phyloP scores from a whole-genome alignment of 2,888 invertebrate species.

The Nasonovia ribisnigri region DNA sequence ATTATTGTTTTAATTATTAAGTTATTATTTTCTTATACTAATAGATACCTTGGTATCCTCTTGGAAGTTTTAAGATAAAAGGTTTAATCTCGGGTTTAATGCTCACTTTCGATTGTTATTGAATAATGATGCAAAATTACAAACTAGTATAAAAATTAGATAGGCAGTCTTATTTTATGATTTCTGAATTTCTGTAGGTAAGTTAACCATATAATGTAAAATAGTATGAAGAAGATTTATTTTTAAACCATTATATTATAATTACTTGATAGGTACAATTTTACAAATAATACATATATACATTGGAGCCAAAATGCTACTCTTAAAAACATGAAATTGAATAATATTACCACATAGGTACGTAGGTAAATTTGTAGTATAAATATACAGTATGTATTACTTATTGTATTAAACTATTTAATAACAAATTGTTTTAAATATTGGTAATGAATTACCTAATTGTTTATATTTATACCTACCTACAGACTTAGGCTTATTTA shows the following conservation, averaged over 20 bases:
- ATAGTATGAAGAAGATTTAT: not conserved
- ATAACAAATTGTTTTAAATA: not conserved
- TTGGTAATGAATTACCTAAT: not conserved
- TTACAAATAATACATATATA: not conserved
- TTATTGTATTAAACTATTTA: not conserved
- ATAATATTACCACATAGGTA: not conserved
- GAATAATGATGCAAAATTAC: not conserved
- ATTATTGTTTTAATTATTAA: constrained; percentile 25
- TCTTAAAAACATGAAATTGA: not conserved
- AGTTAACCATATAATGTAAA: not conserved
- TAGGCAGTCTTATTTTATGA: not conserved
- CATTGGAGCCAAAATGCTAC: not conserved
- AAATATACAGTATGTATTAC: not conserved
- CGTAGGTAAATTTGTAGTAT: no score
- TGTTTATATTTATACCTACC: not conserved
- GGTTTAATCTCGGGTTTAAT: no score
- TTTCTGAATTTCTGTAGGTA: not conserved
- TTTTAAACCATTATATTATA: constrained; percentile 1
- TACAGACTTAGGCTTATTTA: not conserved
- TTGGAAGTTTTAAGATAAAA: not conserved
- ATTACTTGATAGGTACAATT: not conserved
- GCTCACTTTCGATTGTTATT: not conserved
- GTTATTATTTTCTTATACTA: not conserved
- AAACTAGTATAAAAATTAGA: not conserved
- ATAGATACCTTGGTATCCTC: not conserved